Conservation (phyloP, 2,797 vertebrate genomes). For the Pangasius krempfi region DNA sequence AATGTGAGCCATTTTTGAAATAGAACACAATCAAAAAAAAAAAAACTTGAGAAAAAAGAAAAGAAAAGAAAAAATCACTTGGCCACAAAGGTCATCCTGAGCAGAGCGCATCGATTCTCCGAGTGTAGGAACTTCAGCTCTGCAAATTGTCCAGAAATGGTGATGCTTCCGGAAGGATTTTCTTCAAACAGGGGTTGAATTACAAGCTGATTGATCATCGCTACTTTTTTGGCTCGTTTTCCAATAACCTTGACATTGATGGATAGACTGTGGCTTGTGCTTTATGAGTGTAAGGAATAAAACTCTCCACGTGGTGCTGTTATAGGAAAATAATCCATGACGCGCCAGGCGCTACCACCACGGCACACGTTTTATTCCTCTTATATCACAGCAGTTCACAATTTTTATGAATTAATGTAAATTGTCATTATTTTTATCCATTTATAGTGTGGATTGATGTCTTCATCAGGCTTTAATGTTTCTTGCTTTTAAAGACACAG, state of each 20-base stretch:
- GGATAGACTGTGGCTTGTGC: conserved; percentile 10
- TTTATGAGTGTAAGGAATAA: neutral
- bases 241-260: conserved; percentile 55
- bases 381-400: neutral
- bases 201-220: conserved; percentile 33
- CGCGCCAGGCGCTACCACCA: neutral
- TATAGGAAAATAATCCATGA: neutral
- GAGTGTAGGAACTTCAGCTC: conserved; percentile 44
- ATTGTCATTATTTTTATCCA: neutral
- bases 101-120: conserved; percentile 55
- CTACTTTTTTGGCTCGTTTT: conserved; percentile 13
- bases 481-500: neutral
- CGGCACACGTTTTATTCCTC: neutral
- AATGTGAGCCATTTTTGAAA: conserved; percentile 60
- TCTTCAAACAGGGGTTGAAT: conserved; percentile 48
- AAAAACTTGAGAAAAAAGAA: conserved; percentile 42
- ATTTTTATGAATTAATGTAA: neutral
- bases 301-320: neutral
- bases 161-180: conserved; percentile 49
- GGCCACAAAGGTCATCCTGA: conserved; percentile 60
- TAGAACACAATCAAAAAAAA: conserved; percentile 47
- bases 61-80: neutral
- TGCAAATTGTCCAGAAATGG: conserved; percentile 30
- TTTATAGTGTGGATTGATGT: neutral
- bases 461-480: neutral